A percentile compares a stretch with the other conserved stretches of the same genome.
Evolutionary conservation across 2,888 invertebrate species (phyloP).

Genomic region (Caenorhabditis drosophilae): DNA sequence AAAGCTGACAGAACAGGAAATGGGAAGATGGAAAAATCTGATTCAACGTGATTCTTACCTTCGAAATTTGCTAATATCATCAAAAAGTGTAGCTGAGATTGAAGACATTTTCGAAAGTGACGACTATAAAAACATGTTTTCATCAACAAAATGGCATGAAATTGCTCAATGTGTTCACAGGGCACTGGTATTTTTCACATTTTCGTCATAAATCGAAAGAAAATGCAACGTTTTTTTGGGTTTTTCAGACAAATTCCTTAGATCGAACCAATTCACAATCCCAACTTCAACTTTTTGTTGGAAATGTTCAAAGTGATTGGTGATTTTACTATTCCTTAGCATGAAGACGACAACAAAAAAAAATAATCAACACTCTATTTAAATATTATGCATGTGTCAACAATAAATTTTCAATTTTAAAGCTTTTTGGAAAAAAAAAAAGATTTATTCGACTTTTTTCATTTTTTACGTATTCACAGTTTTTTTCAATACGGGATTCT

Average conservation of each 20-base stretch:
- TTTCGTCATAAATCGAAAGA: too few species aligned
- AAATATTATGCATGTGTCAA: too few species aligned
- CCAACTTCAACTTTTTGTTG: slow-evolving; percentile 55
- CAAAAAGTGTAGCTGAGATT: slow-evolving; percentile 42
- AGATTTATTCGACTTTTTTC: too few species aligned
- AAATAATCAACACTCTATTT: too few species aligned
- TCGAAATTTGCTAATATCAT: slow-evolving; percentile 21
- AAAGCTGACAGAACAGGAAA: slow-evolving; percentile 66
- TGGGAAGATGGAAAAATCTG: slow-evolving; percentile 55
- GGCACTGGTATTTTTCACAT: slow-evolving; percentile 13
- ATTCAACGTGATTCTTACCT: slow-evolving; percentile 37
- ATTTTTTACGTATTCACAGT: too few species aligned
- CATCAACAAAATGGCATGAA: slow-evolving; percentile 61
- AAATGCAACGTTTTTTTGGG: too few species aligned
- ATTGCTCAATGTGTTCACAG: slow-evolving; percentile 58
- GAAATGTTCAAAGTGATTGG: slow-evolving; percentile 56
- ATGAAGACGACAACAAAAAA: too few species aligned
- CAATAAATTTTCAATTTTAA: too few species aligned
- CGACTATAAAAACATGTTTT: slow-evolving; percentile 60
- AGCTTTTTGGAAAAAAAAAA: too few species aligned
- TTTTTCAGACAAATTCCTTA: slow-evolving; percentile 20
- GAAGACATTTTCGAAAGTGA: slow-evolving; percentile 42
- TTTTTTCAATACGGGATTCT: too few species aligned
- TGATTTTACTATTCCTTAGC: slow-evolving; percentile 15
- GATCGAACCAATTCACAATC: slow-evolving; percentile 40